Evolutionary conservation across 2,888 invertebrate genomes (phyloP).

Genomic region (Acleris holmiana): DNA sequence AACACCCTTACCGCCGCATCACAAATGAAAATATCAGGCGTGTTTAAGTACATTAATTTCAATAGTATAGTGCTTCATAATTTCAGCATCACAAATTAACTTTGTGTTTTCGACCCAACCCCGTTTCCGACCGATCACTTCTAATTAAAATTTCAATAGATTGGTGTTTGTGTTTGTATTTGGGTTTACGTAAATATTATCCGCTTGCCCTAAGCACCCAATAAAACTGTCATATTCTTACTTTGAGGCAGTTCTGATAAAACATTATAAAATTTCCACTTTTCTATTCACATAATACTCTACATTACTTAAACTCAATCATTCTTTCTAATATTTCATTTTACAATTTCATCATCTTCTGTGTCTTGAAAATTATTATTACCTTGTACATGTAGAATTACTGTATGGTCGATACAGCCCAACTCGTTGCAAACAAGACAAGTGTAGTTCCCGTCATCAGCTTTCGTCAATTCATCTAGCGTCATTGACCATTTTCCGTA

Average conservation of each 20-base stretch:
- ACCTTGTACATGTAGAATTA: constrained; percentile 84
- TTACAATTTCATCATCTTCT: constrained; percentile 53
- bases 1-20: too few relatives aligned
- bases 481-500: constrained; percentile 89
- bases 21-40: too few relatives aligned
- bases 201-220: too few relatives aligned
- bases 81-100: background rate
- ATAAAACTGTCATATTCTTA: too few relatives aligned
- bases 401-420: constrained; percentile 91
- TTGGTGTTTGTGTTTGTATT: background rate
- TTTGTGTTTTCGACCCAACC: too few relatives aligned
- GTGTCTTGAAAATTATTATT: too few relatives aligned
- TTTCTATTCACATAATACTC: background rate
- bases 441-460: constrained; percentile 94
- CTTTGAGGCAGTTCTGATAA: too few relatives aligned
- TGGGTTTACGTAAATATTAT: background rate
- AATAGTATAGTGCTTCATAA: too few relatives aligned
- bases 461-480: constrained; percentile 91
- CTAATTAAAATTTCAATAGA: constrained; percentile 72
- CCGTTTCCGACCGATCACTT: constrained; percentile 43
- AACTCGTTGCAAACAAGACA: constrained; percentile 93
- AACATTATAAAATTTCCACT: too few relatives aligned
- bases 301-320: background rate
- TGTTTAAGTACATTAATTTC: too few relatives aligned
- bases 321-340: background rate